Conservation (phyloP, 1,140 invertebrate genomes). For the Mesaphorura yosii region DNA sequence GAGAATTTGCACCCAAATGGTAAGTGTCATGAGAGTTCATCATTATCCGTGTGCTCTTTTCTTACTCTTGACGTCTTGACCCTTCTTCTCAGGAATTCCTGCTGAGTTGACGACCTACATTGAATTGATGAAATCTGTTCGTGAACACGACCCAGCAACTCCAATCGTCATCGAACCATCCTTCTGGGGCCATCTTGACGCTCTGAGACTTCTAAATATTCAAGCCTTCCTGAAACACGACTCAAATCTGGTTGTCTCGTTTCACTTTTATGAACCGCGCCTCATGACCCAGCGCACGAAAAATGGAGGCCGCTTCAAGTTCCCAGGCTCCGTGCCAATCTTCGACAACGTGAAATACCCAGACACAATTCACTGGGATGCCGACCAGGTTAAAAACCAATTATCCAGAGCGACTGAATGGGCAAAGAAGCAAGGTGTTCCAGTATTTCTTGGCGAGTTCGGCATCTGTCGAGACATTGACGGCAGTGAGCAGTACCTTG, state of each 20-base stretch:
- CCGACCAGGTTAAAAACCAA: background rate
- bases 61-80: background rate
- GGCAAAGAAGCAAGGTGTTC: conserved; percentile 5
- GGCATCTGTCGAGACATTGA: conserved; percentile 18
- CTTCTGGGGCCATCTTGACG: conserved; percentile 14
- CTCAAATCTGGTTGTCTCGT: conserved; percentile 15
- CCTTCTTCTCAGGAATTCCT: conserved; percentile 4
- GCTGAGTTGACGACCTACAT: background rate
- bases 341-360: conserved; percentile 4
- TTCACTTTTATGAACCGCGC: conserved; percentile 24
- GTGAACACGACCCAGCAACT: conserved; percentile 8
- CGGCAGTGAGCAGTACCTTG: conserved; percentile 9
- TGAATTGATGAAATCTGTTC: conserved; percentile 7
- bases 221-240: conserved; percentile 2
- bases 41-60: no score
- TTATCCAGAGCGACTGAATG: conserved; percentile 3
- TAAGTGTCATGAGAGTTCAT: background rate
- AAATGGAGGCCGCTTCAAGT: conserved; percentile 9
- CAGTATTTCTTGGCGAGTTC: conserved; percentile 19
- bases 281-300: conserved; percentile 4
- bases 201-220: conserved; percentile 5
- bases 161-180: conserved; percentile 21
- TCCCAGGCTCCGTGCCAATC: conserved; percentile 9
- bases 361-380: conserved; percentile 12
- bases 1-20: background rate